phyloP scores from a whole-genome alignment of 2,888 invertebrate genomes.

The Xestia ashworthii region DNA sequence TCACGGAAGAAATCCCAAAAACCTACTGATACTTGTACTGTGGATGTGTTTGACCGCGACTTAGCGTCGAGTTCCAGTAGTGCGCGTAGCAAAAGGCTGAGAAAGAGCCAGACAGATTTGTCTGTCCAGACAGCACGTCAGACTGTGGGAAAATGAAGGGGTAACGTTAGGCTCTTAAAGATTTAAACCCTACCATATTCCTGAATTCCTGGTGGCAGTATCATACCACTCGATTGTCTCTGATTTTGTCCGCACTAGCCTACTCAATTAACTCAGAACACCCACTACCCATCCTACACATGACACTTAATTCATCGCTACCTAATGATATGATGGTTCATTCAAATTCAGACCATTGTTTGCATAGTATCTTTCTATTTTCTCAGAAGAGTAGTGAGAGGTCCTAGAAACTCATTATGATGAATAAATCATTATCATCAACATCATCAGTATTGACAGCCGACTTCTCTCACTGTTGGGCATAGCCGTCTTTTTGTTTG shows the following conservation, averaged over 20 bases:
- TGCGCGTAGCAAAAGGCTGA: no score
- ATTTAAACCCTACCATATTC: background rate
- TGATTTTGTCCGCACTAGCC: conserved; percentile 7
- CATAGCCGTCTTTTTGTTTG: background rate
- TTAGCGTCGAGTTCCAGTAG: no score
- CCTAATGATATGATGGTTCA: conserved; percentile 9
- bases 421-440: background rate
- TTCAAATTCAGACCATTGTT: conserved; percentile 47
- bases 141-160: background rate
- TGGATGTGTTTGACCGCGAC: no score
- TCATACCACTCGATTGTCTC: background rate
- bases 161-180: background rate
- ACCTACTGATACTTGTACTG: no score
- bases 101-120: no score
- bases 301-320: conserved; percentile 30
- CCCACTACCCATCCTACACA: conserved; percentile 57
- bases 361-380: conserved; percentile 27
- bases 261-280: conserved; percentile 41
- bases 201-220: background rate
- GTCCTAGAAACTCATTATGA: background rate
- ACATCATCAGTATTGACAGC: background rate
- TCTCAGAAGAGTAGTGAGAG: conserved; percentile 14
- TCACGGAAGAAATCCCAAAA: no score
- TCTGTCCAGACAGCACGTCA: background rate
- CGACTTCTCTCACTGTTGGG: background rate